These are phyloP conservation scores for Urocitellus parryii DNA, from an alignment of 2,113 vertebrate genomes.

Conservation along the genomic window DNA sequence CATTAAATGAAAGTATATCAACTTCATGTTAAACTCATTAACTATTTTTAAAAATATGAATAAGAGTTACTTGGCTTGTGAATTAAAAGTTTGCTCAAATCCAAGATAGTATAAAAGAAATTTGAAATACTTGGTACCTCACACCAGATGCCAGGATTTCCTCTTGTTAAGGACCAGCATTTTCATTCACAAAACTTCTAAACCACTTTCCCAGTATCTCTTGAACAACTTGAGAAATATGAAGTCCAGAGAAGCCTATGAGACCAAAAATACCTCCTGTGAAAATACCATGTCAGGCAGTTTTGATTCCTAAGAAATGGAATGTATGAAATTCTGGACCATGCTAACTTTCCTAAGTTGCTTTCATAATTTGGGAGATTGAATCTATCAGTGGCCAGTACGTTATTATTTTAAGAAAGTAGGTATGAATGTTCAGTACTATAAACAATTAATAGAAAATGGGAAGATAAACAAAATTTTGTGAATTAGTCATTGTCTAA, in stretches of 20 bases:
- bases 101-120: background rate
- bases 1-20: conserved; percentile 54
- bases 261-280: background rate
- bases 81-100: conserved; percentile 38
- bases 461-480: background rate
- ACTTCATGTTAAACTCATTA: conserved; percentile 12
- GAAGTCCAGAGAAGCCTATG: background rate
- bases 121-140: background rate
- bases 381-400: background rate
- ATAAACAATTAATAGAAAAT: background rate
- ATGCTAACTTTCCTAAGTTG: background rate
- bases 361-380: background rate
- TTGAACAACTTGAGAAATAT: background rate
- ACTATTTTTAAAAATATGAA: conserved; percentile 24
- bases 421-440: background rate
- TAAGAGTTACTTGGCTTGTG: background rate
- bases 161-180: background rate
- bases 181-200: background rate
- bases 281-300: background rate
- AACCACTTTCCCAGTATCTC: background rate
- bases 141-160: background rate
- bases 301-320: background rate
- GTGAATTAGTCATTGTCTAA: background rate
- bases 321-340: background rate
- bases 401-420: background rate